Base-by-base conservation (phyloP, 2,113 vertebrate genomes). In the Engystomops pustulosus region DNA sequence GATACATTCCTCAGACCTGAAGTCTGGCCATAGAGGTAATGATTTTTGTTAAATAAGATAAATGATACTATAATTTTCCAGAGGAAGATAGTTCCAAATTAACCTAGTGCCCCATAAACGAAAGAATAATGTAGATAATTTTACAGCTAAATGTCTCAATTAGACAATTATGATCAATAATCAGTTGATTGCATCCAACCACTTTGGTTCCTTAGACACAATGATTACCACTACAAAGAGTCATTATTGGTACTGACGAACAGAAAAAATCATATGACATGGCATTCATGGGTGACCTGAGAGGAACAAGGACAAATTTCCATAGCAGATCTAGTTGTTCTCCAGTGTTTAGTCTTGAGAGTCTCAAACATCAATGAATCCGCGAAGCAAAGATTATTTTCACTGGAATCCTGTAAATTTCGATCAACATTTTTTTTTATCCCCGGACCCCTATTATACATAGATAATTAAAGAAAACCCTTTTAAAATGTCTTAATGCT, bases 151-250 rank as follows among this genome's bases (percentile, higher is more conserved):
- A 32, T 36, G 62, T 67, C 32, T 67, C 62, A 34, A 36, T 34
- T 36, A 67, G 15, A 9, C 32, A 20, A 36, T 36, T 34, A 67
- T 32, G 30, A 67, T 67, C 32, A 67, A 15, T 17, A 12, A 32
- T 62, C 58, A 62, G 58, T 30, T 62, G 60, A 30, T 62, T 62
- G 9, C 58, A 62, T 62, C 6, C 58, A 65, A 32, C 60, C 60
- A 65, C 60, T 65, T 65, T 27, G 9, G 23, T 27, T 3, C 60
- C 27, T 17, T 65, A 65, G 60, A 32, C 55, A 30, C 15, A 32
- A 34, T 32, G 6, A 65, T 62, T 65, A 65, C 27, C 15, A 15
- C 30, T 65, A 65, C 30, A 65, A 65, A 65, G 60, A 12, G 4
- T 65, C 6, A n/a, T 53, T n/a, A 53, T 53, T 53, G 2, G 18